Percentiles rank a stretch among this genome's conserved stretches.
These are phyloP conservation scores for Sarcophaga bullata DNA, from an alignment of 1,140 invertebrate genomes.

Conservation along the genomic window DNA sequence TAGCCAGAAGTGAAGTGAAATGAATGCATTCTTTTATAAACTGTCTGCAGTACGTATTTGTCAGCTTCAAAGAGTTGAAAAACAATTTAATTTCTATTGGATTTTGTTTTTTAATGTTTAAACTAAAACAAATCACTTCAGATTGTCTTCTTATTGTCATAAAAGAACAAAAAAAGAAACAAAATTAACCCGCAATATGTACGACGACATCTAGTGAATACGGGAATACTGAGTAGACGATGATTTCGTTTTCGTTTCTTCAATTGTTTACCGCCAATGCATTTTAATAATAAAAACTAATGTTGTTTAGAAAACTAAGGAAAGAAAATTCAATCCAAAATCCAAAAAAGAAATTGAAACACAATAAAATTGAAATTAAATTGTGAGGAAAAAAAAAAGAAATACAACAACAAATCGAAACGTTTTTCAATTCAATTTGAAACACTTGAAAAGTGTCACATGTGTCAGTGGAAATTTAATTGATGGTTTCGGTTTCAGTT, in stretches of 20 bases:
- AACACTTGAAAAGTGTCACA: constrained; percentile 31
- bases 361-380: no score
- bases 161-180: background rate
- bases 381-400: background rate
- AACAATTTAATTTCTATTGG: background rate
- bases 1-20: no score
- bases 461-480: constrained; percentile 36
- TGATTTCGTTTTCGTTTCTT: no score
- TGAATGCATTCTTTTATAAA: background rate
- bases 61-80: background rate
- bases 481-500: background rate
- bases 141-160: background rate
- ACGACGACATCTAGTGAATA: background rate
- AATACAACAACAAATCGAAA: background rate
- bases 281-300: no score
- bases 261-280: background rate
- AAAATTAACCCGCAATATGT: background rate
- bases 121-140: constrained; percentile 3
- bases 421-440: background rate
- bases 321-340: no score
- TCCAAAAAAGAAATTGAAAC: no score
- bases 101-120: background rate
- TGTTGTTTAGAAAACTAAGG: no score
- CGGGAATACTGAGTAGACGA: background rate
- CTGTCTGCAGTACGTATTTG: background rate